Evolutionary conservation across 30 jellyfish, hydroid and myxozoan genomes (phyloP), one percentile per base, ranked within the genome.

Genomic region (Aurelia aurita complex sp. Pacific): DNA sequence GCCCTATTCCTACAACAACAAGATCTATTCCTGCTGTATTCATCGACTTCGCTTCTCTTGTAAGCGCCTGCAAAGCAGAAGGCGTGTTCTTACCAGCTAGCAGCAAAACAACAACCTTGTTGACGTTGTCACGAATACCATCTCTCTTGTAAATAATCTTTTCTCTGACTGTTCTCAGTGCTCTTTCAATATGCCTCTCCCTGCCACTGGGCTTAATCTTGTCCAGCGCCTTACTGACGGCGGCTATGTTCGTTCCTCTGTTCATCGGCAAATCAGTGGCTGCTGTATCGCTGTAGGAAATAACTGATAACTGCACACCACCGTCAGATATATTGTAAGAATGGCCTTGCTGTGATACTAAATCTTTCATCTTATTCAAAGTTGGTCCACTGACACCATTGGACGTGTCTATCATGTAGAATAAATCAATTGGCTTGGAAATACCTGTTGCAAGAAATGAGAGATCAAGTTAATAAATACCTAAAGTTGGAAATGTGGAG

Each of bases 151-250:
- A 52, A 54, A 75, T 76, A 15, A 86, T 59, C 11, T 64, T 77
- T 38, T 76, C 74, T 32, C 36, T 76, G 35, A 76, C 87, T 1
- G 38, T 29, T 13, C 18, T 23, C 5, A 86, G 68, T 7, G 88
- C 96, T 12, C 46, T 42, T 60, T 86, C 92, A 0, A 78, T 77
- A 32, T 90, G 81, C 35, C 96, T 64, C 15, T 55, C 85, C 29
- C 96, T 92, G 32, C 68, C 77, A 18, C 42, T 64, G 52, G 57
- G 79, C 67, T 76, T 36, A 68, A 86, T 69, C 13, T 2, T 0
- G 1, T n/a, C 12, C 60, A 69, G 9, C 5, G 60, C 19, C 36
- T 5, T 42, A 1, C 7, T 34, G 4, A 69, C 29, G 36, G 60
- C 60, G 5, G 0, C 66, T 18, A 42, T 13, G 10, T 34, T 10